Conservation (phyloP, 2,888 invertebrate genomes). For the Cristatella mucedo region DNA sequence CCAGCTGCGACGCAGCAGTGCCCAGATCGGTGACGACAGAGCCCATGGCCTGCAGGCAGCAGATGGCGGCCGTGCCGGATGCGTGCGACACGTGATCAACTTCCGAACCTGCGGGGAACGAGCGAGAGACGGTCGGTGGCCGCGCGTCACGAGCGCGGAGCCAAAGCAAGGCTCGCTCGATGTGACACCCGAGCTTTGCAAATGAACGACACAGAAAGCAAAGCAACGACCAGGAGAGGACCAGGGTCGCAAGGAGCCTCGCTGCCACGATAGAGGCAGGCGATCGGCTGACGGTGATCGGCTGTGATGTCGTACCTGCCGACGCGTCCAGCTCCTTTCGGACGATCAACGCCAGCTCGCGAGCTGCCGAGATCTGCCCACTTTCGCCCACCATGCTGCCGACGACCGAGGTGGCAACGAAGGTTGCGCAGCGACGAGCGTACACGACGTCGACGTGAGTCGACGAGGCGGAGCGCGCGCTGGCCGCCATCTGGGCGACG, state of each 20-base stretch:
- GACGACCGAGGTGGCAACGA: constrained; percentile 73
- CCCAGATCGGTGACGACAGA: constrained; percentile 73
- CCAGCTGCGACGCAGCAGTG: constrained; percentile 78
- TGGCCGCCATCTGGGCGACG: constrained; percentile 73
- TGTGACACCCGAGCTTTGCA: no score
- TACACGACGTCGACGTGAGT: constrained; percentile 95
- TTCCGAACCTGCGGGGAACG: no score
- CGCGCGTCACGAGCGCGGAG: no score
- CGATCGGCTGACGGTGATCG: constrained; percentile 45
- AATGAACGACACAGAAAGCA: no score
- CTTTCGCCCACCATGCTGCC: constrained; percentile 91
- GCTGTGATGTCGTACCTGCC: background rate
- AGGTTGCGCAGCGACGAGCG: constrained; percentile 89
- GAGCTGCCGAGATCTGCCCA: constrained; percentile 75
- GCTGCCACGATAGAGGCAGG: constrained; percentile 71
- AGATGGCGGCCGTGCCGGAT: no score
- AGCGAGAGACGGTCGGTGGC: no score
- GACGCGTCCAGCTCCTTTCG: constrained; percentile 84
- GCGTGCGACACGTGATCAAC: no score
- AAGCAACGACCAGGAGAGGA: no score
- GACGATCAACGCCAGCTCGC: constrained; percentile 77
- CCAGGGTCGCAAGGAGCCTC: no score
- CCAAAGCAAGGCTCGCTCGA: no score
- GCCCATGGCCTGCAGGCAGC: constrained; percentile 83
- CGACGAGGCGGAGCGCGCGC: constrained; percentile 72